A percentile compares a stretch with the other conserved stretches of the same genome.
phyloP scores from a whole-genome alignment of 2,113 vertebrate species.

The Columba janthina region DNA sequence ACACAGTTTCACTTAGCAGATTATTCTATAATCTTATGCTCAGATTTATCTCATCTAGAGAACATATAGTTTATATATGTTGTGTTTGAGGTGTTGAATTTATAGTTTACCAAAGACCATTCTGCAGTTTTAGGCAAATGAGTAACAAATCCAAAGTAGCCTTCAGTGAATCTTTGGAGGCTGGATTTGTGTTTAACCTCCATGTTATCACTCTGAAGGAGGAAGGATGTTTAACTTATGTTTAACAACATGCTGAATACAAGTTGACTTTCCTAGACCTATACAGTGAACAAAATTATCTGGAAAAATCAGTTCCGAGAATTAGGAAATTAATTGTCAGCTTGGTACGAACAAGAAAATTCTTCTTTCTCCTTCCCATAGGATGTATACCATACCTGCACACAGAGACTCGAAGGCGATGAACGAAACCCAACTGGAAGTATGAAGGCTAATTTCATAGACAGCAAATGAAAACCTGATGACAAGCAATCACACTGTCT shows the following conservation, averaged over 20 bases:
- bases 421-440: slow-evolving; percentile 71
- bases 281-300: not conserved
- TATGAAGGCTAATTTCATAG: slow-evolving; percentile 46
- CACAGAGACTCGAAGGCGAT: slow-evolving; percentile 47
- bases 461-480: not conserved
- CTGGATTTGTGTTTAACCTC: not conserved
- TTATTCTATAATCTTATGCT: not conserved
- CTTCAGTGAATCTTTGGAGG: not conserved
- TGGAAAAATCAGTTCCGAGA: not conserved
- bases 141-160: accelerated
- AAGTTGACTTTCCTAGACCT: not conserved
- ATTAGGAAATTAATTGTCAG: not conserved
- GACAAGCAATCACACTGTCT: not conserved
- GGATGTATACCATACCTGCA: slow-evolving; percentile 68
- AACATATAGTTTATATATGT: not conserved
- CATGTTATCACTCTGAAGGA: not conserved
- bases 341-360: not conserved
- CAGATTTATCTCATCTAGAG: not conserved
- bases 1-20: not conserved
- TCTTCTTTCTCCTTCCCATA: slow-evolving; percentile 6
- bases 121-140: not conserved
- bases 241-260: not conserved
- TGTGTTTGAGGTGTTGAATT: not conserved
- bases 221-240: not conserved
- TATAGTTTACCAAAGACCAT: not conserved